phyloP scores from a whole-genome alignment of 2,113 vertebrate species.

The Chlorodrepanis virens region DNA sequence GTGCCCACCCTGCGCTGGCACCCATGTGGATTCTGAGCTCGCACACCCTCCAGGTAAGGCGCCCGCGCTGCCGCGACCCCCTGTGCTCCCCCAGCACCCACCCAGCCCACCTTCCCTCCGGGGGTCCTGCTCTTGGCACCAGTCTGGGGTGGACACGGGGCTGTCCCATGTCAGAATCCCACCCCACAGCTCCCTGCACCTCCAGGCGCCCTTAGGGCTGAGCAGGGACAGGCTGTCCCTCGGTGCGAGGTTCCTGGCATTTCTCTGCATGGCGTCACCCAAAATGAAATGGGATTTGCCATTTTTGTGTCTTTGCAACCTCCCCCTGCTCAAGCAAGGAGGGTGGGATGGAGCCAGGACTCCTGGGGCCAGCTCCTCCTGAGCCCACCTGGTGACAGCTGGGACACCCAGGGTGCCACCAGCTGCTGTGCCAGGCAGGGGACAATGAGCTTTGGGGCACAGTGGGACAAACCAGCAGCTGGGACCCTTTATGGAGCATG shows the following conservation, averaged over 20 bases:
- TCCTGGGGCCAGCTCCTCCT: neutral
- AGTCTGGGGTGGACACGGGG: rapidly evolving
- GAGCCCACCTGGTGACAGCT: neutral
- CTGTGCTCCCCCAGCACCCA: neutral
- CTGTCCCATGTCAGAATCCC: rapidly evolving
- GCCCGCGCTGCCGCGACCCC: rapidly evolving
- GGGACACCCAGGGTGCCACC: rapidly evolving
- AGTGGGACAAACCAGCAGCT: rapidly evolving
- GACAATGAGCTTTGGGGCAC: neutral
- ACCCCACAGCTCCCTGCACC: rapidly evolving
- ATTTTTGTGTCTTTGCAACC: rapidly evolving
- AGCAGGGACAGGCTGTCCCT: neutral
- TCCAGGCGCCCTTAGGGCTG: rapidly evolving
- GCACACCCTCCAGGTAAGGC: neutral
- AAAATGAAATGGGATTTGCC: neutral
- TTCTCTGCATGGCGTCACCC: neutral
- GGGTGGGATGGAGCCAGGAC: neutral
- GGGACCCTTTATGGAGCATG: rapidly evolving
- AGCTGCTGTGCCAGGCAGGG: rapidly evolving
- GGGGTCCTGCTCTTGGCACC: neutral
- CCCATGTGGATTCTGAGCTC: neutral
- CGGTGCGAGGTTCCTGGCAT: rapidly evolving
- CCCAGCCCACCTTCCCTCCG: rapidly evolving
- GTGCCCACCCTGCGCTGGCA: neutral
- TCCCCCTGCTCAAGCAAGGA: neutral